Base-by-base conservation (phyloP, 2,113 vertebrate species). In the Seriola quinqueradiata region DNA sequence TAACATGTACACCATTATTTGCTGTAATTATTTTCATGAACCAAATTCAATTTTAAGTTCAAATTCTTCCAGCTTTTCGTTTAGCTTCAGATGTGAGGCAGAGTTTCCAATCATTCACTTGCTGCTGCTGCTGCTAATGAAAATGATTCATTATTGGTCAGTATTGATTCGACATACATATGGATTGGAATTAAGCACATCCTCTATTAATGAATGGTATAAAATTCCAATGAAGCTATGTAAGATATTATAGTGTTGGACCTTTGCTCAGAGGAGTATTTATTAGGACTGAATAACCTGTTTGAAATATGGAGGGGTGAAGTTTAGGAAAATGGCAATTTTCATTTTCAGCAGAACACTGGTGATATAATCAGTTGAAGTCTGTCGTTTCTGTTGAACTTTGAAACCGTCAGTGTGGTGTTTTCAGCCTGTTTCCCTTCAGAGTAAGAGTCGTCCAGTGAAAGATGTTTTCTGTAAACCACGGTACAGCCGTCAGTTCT, bases 381-480 rank as follows among this genome's bases (percentile, higher is more conserved):
- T 78, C 46, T 54, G 34, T 68, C 58, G 9, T 25, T 61, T n/a
- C 5, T 54, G 1, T 55, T 59, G 19, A 34, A 21, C 68, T 70
- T 81, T 65, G 50, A 71, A 88, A 63, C 48, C 55, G 44, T 21
- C 21, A 21, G 65, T 2, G 50, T 21, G 44, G 42, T 23, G 36
- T 71, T 40, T 54, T 68, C n/a, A 48, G 57, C 36, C 5, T 60
- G 58, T 54, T 25, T 21, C 38, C 28, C n/a, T 55, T 40, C 40
- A n/a, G 44, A 73, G 42, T 3, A 17, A 28, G 25, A 59, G 14
- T 34, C 6, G 23, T 36, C 69, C 3, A 64, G 11, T 87, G 87
- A 90, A 69, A 68, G 72, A 82, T 77, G 59, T 72, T 82, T 79
- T 84, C 67, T 81, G 73, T 80, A 72, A 84, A 75, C 38, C 46